Percentiles rank a stretch among this genome's conserved stretches.
phyloP scores from a whole-genome alignment of 2,888 invertebrate species.

The Drosophila sordidula region DNA sequence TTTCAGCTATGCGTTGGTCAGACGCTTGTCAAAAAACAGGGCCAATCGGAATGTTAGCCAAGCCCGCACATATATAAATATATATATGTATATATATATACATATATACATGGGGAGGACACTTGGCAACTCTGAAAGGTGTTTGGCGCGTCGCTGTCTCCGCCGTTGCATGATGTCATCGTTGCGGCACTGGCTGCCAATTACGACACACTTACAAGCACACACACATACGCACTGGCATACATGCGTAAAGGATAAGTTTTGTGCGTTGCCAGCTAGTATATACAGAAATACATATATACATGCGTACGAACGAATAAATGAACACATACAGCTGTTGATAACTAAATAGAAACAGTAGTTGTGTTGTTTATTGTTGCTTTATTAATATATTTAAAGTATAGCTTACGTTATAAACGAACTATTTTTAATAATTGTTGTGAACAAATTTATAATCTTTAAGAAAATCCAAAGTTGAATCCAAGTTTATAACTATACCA shows the following conservation, averaged over 20 bases:
- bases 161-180: constrained; percentile 72
- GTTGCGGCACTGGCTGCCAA: constrained; percentile 61
- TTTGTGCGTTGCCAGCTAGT: constrained; percentile 27
- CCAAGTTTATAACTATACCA: too few relatives aligned
- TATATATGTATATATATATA: too few relatives aligned
- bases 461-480: too few relatives aligned
- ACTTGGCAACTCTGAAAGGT: constrained; percentile 55
- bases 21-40: constrained; percentile 43
- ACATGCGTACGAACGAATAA: neutral
- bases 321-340: neutral
- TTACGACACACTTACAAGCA: constrained; percentile 58
- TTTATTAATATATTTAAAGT: too few relatives aligned
- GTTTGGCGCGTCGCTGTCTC: constrained; percentile 59
- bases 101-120: constrained; percentile 8
- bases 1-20: constrained; percentile 45
- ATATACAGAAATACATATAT: constrained; percentile 1
- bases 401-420: too few relatives aligned
- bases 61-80: constrained; percentile 29
- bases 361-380: too few relatives aligned
- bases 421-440: too few relatives aligned
- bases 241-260: constrained; percentile 20
- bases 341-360: neutral
- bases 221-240: constrained; percentile 4
- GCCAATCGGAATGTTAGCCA: constrained; percentile 67
- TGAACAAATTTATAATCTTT: too few relatives aligned